Evolutionary conservation across 2,888 invertebrate genomes (phyloP), one percentile per base, ranked within the genome.

Genomic region (Nudaria mundana): DNA sequence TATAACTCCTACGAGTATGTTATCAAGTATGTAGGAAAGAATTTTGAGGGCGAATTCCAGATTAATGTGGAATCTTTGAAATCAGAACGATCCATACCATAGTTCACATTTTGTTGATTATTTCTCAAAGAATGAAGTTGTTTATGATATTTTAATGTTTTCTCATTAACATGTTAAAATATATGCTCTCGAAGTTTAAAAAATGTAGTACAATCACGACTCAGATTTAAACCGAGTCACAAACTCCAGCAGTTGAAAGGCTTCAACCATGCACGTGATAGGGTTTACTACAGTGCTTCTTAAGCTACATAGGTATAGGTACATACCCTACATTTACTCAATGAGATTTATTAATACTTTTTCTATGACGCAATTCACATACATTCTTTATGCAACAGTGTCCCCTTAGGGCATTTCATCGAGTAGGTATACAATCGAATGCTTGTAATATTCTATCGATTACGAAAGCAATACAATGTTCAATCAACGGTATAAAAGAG

Each of bases 241-340:
- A 63, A 39, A 46, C 52, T 40, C 30, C 30, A 47, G 50, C 61
- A 64, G 49, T 71, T 66, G 26, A 42, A 30, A 36, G 77, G 74
- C 56, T 78, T 77, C 73, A 38, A 11, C 25, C 20, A 35, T 41
- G 56, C 68, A 71, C 63, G 70, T 70, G 66, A 69, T 50, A 25
- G 42, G 35, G 14, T 37, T 38, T 48, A 48, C 47, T 47, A 39
- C 33, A 51, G 47, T 51, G 42, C 52, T 52, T 63, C 42, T 38
- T 51, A 30, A 40, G 41, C 37, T 48, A 39, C 32, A 35, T n/a
- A n/a, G n/a, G n/a, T n/a, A n/a, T n/a, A n/a, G n/a, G n/a, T n/a
- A n/a, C n/a, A n/a, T n/a, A n/a, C n/a, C n/a, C n/a, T 2, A 30
- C 28, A 33, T 18, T 29, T 38, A 44, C 29, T 50, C 58, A 51